These are phyloP conservation scores for Phoxinus phoxinus DNA, from an alignment of 2,113 vertebrate species.

Conservation along the genomic window DNA sequence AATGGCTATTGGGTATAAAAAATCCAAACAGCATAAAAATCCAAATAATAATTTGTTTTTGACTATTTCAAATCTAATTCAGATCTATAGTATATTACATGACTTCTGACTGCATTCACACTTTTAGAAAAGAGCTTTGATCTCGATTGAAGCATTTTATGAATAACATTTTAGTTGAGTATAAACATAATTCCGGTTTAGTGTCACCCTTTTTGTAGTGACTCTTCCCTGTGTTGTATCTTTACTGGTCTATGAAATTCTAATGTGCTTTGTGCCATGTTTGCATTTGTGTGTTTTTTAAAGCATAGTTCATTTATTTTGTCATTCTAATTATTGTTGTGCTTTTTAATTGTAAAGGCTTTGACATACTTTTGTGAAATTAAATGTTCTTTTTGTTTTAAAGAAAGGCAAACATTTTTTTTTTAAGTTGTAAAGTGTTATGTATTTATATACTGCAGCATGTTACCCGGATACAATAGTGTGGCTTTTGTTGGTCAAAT, in stretches of 20 bases:
- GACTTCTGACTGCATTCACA: not conserved
- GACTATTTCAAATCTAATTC: not conserved
- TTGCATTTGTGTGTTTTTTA: constrained; percentile 47
- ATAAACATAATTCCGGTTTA: not conserved
- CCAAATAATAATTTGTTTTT: not conserved
- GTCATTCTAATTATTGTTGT: constrained; percentile 67
- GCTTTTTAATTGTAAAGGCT: constrained; percentile 52
- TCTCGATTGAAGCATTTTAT: not conserved
- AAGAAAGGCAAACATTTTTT: constrained; percentile 70
- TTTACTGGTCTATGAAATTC: constrained; percentile 2
- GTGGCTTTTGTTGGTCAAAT: constrained; percentile 49
- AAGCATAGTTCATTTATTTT: constrained; percentile 67
- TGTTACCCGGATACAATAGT: constrained; percentile 33
- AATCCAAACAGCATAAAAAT: not conserved
- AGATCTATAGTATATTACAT: not conserved
- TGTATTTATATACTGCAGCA: constrained; percentile 69
- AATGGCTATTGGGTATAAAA: not conserved
- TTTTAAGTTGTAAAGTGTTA: constrained; percentile 59
- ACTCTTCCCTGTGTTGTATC: not conserved
- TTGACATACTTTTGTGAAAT: constrained; percentile 64
- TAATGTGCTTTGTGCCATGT: constrained; percentile 54
- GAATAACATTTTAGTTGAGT: not conserved
- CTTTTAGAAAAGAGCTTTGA: not conserved
- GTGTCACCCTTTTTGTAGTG: constrained; percentile 59
- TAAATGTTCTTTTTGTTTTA: constrained; percentile 64